These are phyloP conservation scores for Allophyes oxyacanthae DNA, from an alignment of 2,888 invertebrate species.

Conservation along the genomic window DNA sequence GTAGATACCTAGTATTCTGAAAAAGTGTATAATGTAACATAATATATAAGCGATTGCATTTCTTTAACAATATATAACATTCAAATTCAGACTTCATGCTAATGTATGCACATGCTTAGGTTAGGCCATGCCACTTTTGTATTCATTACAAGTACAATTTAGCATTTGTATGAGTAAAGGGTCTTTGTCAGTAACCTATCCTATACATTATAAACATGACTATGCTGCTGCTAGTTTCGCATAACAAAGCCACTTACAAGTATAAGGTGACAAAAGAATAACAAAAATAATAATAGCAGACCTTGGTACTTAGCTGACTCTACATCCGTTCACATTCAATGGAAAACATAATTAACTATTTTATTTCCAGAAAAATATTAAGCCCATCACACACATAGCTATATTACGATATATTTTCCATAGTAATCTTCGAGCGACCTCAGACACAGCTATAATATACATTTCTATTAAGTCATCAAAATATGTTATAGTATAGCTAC, in stretches of 20 bases:
- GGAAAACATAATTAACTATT: slow-evolving; percentile 8
- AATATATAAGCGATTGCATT: slow-evolving; percentile 9
- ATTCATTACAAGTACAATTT: slow-evolving; percentile 36
- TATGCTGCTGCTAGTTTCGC: slow-evolving; percentile 9
- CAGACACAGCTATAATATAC: too few relatives aligned
- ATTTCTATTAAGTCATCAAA: too few relatives aligned
- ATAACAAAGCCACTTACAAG: slow-evolving; percentile 17
- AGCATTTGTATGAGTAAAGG: slow-evolving; percentile 29
- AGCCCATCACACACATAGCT: too few relatives aligned
- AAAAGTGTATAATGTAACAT: slow-evolving; percentile 14
- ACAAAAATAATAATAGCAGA: background rate
- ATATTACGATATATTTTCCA: too few relatives aligned
- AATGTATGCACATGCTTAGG: slow-evolving; percentile 1
- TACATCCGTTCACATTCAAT: slow-evolving; percentile 8
- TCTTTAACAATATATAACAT: slow-evolving; percentile 7
- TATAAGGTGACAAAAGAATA: slow-evolving; percentile 12
- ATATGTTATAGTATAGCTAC: too few relatives aligned
- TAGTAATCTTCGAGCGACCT: too few relatives aligned
- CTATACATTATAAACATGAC: slow-evolving; percentile 9
- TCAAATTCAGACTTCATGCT: slow-evolving; percentile 9
- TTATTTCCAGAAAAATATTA: too few relatives aligned
- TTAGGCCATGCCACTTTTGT: slow-evolving; percentile 22
- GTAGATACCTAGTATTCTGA: slow-evolving; percentile 41
- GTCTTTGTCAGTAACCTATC: slow-evolving; percentile 40
- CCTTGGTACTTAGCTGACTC: slow-evolving; percentile 3